These are phyloP conservation scores for Drosophila suzukii DNA, from an alignment of 1,140 invertebrate species.

Conservation along the genomic window DNA sequence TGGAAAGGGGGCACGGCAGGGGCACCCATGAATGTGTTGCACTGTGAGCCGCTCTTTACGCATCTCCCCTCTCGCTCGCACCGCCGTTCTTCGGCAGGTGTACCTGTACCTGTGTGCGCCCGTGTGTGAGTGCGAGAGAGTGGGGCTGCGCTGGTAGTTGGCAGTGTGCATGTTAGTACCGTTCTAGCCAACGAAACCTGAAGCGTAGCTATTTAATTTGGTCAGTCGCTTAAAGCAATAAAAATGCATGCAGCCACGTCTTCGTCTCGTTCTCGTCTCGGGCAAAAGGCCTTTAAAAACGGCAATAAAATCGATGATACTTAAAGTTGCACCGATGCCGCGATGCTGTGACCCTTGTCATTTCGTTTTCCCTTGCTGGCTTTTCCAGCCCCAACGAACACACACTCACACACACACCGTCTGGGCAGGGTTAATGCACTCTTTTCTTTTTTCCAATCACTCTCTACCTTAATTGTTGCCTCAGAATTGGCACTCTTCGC, in stretches of 20 bases:
- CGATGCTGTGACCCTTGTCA: slow-evolving; percentile 62
- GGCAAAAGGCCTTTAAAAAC: neutral
- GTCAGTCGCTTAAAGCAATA: slow-evolving; percentile 59
- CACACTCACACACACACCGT: slow-evolving; percentile 38
- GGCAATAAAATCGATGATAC: slow-evolving; percentile 34
- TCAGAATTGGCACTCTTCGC: slow-evolving; percentile 43
- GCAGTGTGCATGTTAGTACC: slow-evolving; percentile 69
- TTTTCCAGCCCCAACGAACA: slow-evolving; percentile 48
- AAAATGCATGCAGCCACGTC: slow-evolving; percentile 75
- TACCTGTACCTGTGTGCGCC: slow-evolving; percentile 13
- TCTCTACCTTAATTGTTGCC: slow-evolving; percentile 28
- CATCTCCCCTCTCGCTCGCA: slow-evolving; percentile 38
- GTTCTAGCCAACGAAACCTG: slow-evolving; percentile 79
- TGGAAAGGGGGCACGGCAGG: slow-evolving; percentile 4
- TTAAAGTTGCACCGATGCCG: slow-evolving; percentile 28
- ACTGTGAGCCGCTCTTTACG: slow-evolving; percentile 63
- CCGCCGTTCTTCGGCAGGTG: slow-evolving; percentile 42
- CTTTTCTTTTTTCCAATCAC: slow-evolving; percentile 55
- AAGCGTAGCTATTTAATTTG: slow-evolving; percentile 76
- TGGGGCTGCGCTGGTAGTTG: slow-evolving; percentile 6
- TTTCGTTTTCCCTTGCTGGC: slow-evolving; percentile 34
- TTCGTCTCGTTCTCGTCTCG: slow-evolving; percentile 21
- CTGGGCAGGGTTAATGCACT: slow-evolving; percentile 76
- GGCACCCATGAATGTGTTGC: slow-evolving; percentile 57
- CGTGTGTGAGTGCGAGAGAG: slow-evolving; percentile 22